Conservation (phyloP, 2,113 vertebrate genomes). For the Callionymus lyra region DNA sequence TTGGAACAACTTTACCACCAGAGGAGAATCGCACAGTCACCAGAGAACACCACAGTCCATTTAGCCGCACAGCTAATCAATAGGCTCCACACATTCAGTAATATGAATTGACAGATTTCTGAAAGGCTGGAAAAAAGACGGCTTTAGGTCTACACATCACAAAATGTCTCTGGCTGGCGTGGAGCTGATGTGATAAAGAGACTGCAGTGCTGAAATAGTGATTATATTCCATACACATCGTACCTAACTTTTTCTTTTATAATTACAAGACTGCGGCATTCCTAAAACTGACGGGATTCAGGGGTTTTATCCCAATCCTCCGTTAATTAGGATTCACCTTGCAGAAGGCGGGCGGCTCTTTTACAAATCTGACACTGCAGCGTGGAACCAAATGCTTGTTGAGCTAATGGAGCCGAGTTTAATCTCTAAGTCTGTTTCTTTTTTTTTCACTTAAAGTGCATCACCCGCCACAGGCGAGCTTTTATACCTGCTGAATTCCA, state of each 20-base stretch:
- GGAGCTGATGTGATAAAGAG: slow-evolving; percentile 5
- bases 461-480: background rate
- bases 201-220: slow-evolving; percentile 1
- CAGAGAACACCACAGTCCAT: too few relatives aligned
- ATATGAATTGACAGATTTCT: slow-evolving; percentile 5
- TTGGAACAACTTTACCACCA: too few relatives aligned
- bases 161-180: slow-evolving; percentile 2
- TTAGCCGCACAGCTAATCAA: slow-evolving; percentile 1
- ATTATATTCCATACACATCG: background rate
- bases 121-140: background rate
- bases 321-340: slow-evolving; percentile 46
- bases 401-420: slow-evolving; percentile 31
- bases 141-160: slow-evolving; percentile 5
- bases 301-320: slow-evolving; percentile 41
- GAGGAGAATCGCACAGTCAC: too few relatives aligned
- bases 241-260: background rate
- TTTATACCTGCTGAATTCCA: slow-evolving; percentile 31
- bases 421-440: slow-evolving; percentile 26
- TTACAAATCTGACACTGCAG: slow-evolving; percentile 8
- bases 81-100: slow-evolving; percentile 1
- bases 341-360: slow-evolving; percentile 1
- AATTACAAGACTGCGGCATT: background rate
- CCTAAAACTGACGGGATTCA: slow-evolving; percentile 25
- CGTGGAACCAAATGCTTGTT: slow-evolving; percentile 27
- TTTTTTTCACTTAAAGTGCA: slow-evolving; percentile 24